Evolutionary conservation across 2,113 vertebrate species (phyloP), one percentile per base, ranked within the genome.

Genomic region (Athene cunicularia): DNA sequence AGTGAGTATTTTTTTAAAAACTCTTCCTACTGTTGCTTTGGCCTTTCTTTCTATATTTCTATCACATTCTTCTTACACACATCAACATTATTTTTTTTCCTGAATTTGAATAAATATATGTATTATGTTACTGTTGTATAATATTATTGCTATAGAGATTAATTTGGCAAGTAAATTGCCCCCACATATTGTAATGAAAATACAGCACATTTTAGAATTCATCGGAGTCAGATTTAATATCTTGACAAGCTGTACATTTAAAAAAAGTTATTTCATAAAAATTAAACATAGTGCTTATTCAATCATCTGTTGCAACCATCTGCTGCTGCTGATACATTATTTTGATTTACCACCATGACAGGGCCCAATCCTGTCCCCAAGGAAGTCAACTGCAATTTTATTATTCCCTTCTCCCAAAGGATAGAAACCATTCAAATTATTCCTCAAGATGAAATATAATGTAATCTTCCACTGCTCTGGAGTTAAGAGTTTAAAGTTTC

Each of bases 291-390:
- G 79, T 66, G 50, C 39, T 94, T 96, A 91, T 93, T 93, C 74
- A 95, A 22, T 97, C 91, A 88, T 97, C 96, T 98, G 91, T 80
- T 92, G 50, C 60, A 67, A 60, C 95, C 91, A 97, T 97, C 96
- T 98, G 97, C 85, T 93, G 93, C 93, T 92, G 93, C 93, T 92
- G 86, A 92, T 90, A 64, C 11, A 63, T 55, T 93, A 80, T 71
- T 95, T 94, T 93, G 59, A 66, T 96, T 91, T 96, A 64, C 73
- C 67, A 91, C 95, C 71, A 59, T 87, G 76, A 26, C 37, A 90
- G 39, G 52, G 37, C 72, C 47, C 5, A 3, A 66, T 95, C 26
- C 52, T 87, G 20, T 88, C 39, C 68, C 58, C 60, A 52, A 64
- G 66, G 68, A 92, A 92, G 68, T 86, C 28, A 90, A 30, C 14